phyloP scores from a whole-genome alignment of 2,888 invertebrate species.

The Tholera decimalis region DNA sequence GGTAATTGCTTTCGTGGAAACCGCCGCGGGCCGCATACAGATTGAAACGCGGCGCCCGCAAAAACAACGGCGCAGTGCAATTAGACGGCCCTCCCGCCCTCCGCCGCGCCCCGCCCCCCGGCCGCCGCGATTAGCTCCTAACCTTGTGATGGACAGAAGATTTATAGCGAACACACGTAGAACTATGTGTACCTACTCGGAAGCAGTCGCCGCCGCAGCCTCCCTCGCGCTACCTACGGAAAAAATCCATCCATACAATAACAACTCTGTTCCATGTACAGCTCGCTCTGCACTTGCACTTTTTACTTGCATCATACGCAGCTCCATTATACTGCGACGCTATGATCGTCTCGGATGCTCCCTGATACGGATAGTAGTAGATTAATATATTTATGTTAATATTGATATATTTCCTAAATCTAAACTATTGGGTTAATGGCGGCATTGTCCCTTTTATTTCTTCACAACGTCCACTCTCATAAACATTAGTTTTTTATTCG shows the following conservation, averaged over 20 bases:
- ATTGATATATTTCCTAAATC: no score
- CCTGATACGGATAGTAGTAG: background rate
- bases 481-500: background rate
- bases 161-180: slow-evolving; percentile 56
- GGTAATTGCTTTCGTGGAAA: slow-evolving; percentile 89
- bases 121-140: slow-evolving; percentile 57
- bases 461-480: background rate
- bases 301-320: slow-evolving; percentile 1
- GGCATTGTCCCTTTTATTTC: background rate
- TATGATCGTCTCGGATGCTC: background rate
- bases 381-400: background rate
- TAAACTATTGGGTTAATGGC: background rate
- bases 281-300: background rate
- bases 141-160: slow-evolving; percentile 50
- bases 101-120: slow-evolving; percentile 56
- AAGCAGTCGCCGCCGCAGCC: slow-evolving; percentile 8
- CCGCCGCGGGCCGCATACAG: slow-evolving; percentile 80
- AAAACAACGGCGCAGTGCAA: slow-evolving; percentile 78
- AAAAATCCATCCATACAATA: slow-evolving; percentile 18
- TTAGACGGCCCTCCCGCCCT: slow-evolving; percentile 68
- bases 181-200: slow-evolving; percentile 33
- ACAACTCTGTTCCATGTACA: background rate
- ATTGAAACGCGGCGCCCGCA: slow-evolving; percentile 79
- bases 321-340: slow-evolving; percentile 3
- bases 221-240: background rate